Evolutionary conservation across 2,113 vertebrate genomes (phyloP).

Genomic region (Eulacestoma nigropectus): DNA sequence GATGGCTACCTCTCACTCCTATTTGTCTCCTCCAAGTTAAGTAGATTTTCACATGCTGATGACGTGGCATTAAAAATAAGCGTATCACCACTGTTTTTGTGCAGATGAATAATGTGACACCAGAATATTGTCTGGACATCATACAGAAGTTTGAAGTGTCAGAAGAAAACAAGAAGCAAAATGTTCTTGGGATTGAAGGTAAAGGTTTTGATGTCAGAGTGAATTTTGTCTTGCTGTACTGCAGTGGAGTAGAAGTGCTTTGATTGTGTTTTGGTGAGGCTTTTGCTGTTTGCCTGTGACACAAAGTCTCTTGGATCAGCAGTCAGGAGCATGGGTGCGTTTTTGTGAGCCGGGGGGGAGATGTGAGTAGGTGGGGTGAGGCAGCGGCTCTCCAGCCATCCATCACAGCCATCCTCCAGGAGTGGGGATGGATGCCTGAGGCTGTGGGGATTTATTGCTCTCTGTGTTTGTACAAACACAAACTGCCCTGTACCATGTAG

Average conservation of each 20-base stretch:
- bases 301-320: neutral
- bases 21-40: neutral
- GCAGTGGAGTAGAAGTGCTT: neutral
- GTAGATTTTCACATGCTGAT: neutral
- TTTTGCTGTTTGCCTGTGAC: neutral
- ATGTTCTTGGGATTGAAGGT: constrained; percentile 94
- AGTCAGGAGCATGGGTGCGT: accelerated
- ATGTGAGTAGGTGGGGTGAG: neutral
- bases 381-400: neutral
- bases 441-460: neutral
- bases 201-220: constrained; percentile 8
- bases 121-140: constrained; percentile 88
- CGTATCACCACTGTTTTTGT: constrained; percentile 11
- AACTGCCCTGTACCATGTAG: accelerated
- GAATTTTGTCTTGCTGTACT: neutral
- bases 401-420: neutral
- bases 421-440: neutral
- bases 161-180: constrained; percentile 88
- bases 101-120: constrained; percentile 88
- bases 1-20: neutral
- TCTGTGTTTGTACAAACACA: neutral
- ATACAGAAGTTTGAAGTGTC: constrained; percentile 92
- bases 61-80: neutral
- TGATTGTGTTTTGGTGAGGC: neutral
- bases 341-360: neutral